phyloP scores from a whole-genome alignment of 2,113 vertebrate genomes.

The Hemibagrus wyckioides region DNA sequence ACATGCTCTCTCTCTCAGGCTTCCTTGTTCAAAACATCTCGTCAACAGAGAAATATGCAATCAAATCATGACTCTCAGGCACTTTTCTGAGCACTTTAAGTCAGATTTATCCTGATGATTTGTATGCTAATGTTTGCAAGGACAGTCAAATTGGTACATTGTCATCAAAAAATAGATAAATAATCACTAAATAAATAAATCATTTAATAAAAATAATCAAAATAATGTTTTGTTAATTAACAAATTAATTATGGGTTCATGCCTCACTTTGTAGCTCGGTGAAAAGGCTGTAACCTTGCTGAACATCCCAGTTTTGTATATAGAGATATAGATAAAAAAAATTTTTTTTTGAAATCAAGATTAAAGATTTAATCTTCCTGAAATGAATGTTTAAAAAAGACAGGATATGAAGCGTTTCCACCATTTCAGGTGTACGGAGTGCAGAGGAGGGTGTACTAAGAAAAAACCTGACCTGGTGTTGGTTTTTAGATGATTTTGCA shows the following conservation, averaged over 20 bases:
- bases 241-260: not conserved
- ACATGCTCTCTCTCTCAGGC: not conserved
- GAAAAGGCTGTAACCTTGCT: no score
- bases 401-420: not conserved
- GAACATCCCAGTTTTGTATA: no score
- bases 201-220: no score
- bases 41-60: not conserved
- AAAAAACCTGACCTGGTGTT: not conserved
- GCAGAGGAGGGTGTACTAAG: not conserved
- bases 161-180: not conserved
- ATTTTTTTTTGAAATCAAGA: not conserved
- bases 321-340: no score
- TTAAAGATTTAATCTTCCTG: no score
- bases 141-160: not conserved
- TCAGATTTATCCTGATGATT: not conserved
- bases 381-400: not conserved
- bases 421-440: not conserved
- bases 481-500: not conserved
- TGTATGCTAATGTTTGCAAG: no score
- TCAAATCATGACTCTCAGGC: not conserved
- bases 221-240: no score
- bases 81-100: not conserved
- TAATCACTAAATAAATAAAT: no score
- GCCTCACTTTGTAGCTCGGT: no score
- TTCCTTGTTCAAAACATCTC: not conserved